phyloP scores from a whole-genome alignment of 2,888 invertebrate genomes.

The Xestia rhomboidea region DNA sequence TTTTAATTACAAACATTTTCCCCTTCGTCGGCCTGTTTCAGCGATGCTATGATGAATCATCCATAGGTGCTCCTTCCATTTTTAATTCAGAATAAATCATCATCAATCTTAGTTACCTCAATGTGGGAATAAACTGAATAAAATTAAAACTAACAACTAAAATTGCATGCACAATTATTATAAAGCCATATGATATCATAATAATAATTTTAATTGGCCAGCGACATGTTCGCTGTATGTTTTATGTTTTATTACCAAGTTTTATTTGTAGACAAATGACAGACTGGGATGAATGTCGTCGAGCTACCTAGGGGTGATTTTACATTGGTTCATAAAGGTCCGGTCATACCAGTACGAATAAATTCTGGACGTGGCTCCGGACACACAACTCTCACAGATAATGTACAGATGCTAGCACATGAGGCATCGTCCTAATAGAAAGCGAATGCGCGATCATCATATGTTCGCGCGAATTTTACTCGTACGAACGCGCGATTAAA shows the following conservation, averaged over 20 bases:
- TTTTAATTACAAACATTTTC: background rate
- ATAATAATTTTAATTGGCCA: constrained; percentile 52
- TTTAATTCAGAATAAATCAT: constrained; percentile 3
- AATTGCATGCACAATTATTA: constrained; percentile 14
- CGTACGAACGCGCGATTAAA: too few relatives aligned
- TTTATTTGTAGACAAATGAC: constrained; percentile 68
- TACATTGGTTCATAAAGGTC: background rate
- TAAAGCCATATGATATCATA: constrained; percentile 9
- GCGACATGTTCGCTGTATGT: constrained; percentile 34
- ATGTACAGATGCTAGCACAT: too few relatives aligned
- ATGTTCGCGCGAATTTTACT: too few relatives aligned
- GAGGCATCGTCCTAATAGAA: too few relatives aligned
- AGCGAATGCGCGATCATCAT: too few relatives aligned
- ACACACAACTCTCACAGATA: too few relatives aligned
- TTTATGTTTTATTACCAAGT: constrained; percentile 57
- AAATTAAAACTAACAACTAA: constrained; percentile 23
- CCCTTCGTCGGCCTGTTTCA: background rate
- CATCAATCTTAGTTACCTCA: background rate
- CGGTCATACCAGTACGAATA: background rate
- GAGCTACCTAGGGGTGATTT: constrained; percentile 1
- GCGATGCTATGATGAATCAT: background rate
- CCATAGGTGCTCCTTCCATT: too few relatives aligned
- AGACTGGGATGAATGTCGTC: constrained; percentile 38
- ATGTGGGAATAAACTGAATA: constrained; percentile 7
- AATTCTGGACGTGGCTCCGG: background rate